phyloP scores from a whole-genome alignment of 2,888 invertebrate genomes.

The Drosophila neonasuta region DNA sequence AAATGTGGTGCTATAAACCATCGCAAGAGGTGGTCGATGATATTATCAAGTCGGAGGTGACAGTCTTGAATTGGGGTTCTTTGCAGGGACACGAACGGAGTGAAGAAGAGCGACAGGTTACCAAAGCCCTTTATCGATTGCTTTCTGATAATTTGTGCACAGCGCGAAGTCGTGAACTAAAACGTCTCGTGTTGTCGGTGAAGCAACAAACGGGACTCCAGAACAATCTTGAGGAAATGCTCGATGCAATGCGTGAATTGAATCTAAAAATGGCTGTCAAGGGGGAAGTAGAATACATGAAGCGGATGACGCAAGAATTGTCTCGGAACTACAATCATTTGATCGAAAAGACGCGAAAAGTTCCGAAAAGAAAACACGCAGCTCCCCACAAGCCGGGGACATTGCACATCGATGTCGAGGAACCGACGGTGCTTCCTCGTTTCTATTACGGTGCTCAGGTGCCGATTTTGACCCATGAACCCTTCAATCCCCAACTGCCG shows the following conservation, averaged over 20 bases:
- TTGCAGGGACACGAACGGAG: too few relatives aligned
- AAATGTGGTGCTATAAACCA: background rate
- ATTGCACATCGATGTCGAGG: too few relatives aligned
- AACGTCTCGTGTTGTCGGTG: background rate
- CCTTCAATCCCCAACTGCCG: background rate
- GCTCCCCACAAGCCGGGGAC: too few relatives aligned
- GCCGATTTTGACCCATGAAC: background rate
- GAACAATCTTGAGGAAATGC: background rate
- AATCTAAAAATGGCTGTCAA: background rate
- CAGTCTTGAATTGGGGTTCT: too few relatives aligned
- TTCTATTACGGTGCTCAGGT: background rate
- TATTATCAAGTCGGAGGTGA: background rate
- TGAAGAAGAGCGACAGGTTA: too few relatives aligned
- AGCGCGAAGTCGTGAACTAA: background rate
- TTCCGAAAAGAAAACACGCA: too few relatives aligned
- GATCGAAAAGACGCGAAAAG: too few relatives aligned
- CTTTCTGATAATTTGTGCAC: background rate
- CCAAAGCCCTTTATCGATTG: too few relatives aligned
- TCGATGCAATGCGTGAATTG: background rate
- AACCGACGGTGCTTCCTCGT: too few relatives aligned
- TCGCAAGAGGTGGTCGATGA: background rate
- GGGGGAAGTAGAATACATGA: too few relatives aligned
- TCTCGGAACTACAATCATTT: too few relatives aligned
- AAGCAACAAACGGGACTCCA: background rate
- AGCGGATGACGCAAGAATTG: too few relatives aligned